Percentiles rank a stretch among this genome's conserved stretches.
Evolutionary conservation across 1,140 invertebrate species (phyloP).

Genomic region (Bombus superbus): DNA sequence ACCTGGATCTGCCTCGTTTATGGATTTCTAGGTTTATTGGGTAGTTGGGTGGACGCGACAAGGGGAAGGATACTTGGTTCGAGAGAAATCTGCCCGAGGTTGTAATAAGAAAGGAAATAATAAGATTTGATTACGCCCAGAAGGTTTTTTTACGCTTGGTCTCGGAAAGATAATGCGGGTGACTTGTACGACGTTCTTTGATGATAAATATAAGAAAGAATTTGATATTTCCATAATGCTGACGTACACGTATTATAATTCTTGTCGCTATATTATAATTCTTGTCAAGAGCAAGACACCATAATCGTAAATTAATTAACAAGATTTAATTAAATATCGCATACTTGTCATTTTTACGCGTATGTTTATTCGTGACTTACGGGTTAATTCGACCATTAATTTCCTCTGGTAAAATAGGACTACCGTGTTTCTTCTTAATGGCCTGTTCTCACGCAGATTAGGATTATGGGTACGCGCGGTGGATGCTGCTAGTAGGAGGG

Average conservation of each 20-base stretch:
- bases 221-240: not conserved
- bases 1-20: not conserved
- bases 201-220: not conserved
- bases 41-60: not conserved
- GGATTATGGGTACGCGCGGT: not conserved
- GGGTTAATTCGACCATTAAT: conserved; percentile 24
- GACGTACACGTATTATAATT: not conserved
- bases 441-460: conserved; percentile 41
- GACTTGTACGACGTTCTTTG: too few species aligned
- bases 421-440: conserved; percentile 33
- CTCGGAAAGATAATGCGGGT: too few species aligned
- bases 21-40: conserved; percentile 10
- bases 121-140: too few species aligned
- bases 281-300: not conserved
- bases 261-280: not conserved
- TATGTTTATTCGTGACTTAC: not conserved
- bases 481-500: conserved; percentile 11
- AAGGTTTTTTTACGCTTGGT: too few species aligned
- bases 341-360: not conserved
- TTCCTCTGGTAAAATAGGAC: conserved; percentile 11
- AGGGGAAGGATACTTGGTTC: not conserved
- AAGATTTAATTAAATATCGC: conserved; percentile 5
- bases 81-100: too few species aligned
- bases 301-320: not conserved
- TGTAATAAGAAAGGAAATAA: too few species aligned